phyloP scores from a whole-genome alignment of 2,113 vertebrate genomes.

The Toxostoma redivivum region DNA sequence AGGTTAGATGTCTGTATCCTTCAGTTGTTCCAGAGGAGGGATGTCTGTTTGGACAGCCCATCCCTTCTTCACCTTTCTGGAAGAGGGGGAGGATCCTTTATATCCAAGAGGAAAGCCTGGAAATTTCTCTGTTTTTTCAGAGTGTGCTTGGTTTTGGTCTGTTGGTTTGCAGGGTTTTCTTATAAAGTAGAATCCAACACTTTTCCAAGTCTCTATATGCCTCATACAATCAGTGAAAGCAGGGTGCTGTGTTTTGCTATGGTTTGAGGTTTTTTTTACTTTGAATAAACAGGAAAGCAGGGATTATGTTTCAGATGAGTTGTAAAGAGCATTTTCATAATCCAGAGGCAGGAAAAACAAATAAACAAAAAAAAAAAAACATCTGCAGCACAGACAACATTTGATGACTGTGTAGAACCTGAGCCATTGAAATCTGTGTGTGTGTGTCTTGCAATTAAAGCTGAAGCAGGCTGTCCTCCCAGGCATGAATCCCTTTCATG shows the following conservation, averaged over 20 bases:
- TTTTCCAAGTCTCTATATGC: neutral
- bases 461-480: neutral
- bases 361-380: neutral
- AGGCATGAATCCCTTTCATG: neutral
- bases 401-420: neutral
- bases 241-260: neutral
- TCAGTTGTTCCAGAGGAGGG: neutral
- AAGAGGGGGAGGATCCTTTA: neutral
- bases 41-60: neutral
- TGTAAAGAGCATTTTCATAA: neutral
- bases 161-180: neutral
- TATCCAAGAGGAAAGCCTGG: neutral
- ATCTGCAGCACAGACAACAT: neutral
- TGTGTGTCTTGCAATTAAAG: neutral
- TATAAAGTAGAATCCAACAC: neutral
- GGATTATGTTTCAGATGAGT: neutral
- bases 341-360: neutral
- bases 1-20: neutral
- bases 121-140: neutral
- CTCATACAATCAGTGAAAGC: neutral
- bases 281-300: neutral
- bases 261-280: neutral
- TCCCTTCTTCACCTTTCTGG: neutral
- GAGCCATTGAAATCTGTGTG: neutral
- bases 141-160: neutral